phyloP scores from a whole-genome alignment of 2,888 invertebrate genomes.

The Achlya flavicornis region DNA sequence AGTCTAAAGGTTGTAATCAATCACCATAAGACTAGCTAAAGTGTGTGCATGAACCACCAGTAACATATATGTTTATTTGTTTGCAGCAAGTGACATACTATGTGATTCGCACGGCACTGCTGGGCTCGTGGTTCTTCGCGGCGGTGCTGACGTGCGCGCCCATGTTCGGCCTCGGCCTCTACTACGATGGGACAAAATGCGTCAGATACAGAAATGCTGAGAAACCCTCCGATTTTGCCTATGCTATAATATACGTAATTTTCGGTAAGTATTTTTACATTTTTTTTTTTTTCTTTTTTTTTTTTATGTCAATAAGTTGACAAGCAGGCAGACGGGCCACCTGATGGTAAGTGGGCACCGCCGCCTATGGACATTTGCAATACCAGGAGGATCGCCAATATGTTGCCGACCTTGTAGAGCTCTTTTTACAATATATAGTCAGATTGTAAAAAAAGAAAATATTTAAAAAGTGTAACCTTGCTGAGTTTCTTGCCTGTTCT shows the following conservation, averaged over 20 bases:
- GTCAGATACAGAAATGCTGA: conserved; percentile 89
- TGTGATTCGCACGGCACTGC: conserved; percentile 88
- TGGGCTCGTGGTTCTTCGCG: conserved; percentile 87
- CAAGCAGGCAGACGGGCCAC: no score
- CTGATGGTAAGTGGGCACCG: no score
- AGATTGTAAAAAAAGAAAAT: no score
- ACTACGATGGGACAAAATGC: conserved; percentile 86
- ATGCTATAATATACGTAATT: conserved; percentile 89
- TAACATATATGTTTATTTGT: conserved; percentile 29
- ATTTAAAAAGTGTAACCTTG: no score
- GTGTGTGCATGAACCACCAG: background rate
- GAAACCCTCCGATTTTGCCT: conserved; percentile 86
- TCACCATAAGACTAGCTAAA: background rate
- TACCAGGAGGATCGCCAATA: no score
- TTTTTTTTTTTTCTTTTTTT: no score
- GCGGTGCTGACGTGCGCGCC: conserved; percentile 89
- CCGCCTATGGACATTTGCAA: no score
- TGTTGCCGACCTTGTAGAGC: no score
- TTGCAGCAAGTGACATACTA: conserved; percentile 91
- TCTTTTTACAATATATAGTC: no score
- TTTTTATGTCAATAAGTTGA: no score
- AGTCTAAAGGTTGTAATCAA: no score
- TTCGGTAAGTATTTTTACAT: conserved; percentile 87
- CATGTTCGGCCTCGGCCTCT: conserved; percentile 88
- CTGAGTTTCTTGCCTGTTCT: no score